Evolutionary conservation across 2,113 vertebrate species (phyloP).

Genomic region (Phaetusa simplex): DNA sequence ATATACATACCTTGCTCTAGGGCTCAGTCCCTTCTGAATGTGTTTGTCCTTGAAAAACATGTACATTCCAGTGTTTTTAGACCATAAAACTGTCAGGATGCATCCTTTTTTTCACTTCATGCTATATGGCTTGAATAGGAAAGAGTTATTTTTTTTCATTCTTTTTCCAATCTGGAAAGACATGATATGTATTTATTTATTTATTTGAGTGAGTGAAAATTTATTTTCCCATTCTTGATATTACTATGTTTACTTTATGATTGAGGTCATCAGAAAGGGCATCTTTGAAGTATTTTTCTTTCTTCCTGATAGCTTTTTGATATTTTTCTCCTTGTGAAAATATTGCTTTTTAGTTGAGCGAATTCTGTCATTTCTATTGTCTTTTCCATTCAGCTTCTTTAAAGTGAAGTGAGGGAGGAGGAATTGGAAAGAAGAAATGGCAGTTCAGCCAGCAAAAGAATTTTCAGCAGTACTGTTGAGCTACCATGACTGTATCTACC

Average conservation of each 20-base stretch:
- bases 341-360: background rate
- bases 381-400: background rate
- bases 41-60: background rate
- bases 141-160: background rate
- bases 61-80: conserved; percentile 20
- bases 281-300: background rate
- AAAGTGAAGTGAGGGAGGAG: background rate
- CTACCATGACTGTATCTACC: background rate
- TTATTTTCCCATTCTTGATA: background rate
- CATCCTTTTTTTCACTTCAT: background rate
- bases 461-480: background rate
- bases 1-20: background rate
- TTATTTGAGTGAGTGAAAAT: background rate
- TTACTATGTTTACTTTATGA: background rate
- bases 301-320: background rate
- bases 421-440: background rate
- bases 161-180: conserved; percentile 3
- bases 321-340: background rate
- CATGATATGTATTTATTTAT: background rate
- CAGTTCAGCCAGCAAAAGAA: background rate
- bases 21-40: background rate
- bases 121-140: background rate
- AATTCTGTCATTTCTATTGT: background rate
- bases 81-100: conserved; percentile 16
- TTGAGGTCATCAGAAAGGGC: background rate